Base-by-base conservation (phyloP, 2,113 vertebrate species). In the Notarius quadriscutis region DNA sequence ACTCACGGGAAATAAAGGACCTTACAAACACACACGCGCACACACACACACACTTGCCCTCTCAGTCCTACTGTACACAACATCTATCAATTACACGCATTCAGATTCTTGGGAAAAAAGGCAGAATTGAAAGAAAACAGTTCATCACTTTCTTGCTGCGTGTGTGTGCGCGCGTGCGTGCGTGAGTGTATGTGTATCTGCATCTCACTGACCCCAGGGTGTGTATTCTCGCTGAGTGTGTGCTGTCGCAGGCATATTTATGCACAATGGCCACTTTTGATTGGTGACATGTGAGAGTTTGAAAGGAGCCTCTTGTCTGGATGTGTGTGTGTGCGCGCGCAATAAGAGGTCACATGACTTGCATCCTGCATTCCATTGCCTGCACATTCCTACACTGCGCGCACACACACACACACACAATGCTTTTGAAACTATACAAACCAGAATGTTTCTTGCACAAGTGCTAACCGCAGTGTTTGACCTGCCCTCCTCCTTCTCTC, bases 261-360 rank as follows among this genome's bases (percentile, higher is more conserved):
- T 48, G 77, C 65, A 91, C 88, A 91, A 91, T 89, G 71, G 60
- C 22, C 27, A 78, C 90, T 91, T 89, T 89, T 87, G 84, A 89
- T 84, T 86, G 63, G 86, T 55, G 65, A 84, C 18, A 78, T 63
- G 80, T 82, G 58, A 30, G 50, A 57, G 41, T 74, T 86, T 88
- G 65, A 88, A 87, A 69, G 80, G 78, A 88, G 82, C 25, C 72
- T 17, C 84, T 86, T 88, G 89, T 90, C 75, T 86, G 63, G 65
- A 11, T 51, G 78, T 58, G 53, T 83, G 69, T 41, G 41, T 41
- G 41, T 41, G 86, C n/a, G n/a, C n/a, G n/a, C 10, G 15, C 22
- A 55, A 53, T 83, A 79, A 75, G 50, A 30, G 34, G 77, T 85
- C 89, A 86, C 67, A 83, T 86, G 87, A 86, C 50, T 65, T 22